Evolutionary conservation across 2,113 vertebrate genomes (phyloP).

Genomic region (Phycodurus eques): DNA sequence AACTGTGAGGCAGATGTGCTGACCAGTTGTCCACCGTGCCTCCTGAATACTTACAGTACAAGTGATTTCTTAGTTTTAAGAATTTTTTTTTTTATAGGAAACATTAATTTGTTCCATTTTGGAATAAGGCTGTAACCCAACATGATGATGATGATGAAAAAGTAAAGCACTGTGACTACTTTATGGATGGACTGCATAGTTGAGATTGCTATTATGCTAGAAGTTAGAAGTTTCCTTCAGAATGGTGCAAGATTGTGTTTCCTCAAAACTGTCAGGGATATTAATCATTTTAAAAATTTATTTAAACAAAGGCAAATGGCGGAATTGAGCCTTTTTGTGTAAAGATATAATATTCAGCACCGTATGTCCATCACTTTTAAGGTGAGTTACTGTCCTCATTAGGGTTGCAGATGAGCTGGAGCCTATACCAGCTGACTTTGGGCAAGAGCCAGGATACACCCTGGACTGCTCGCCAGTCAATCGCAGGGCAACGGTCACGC

Average conservation of each 20-base stretch:
- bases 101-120: too few species aligned
- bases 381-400: not conserved
- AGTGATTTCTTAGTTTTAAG: too few species aligned
- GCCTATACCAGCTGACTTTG: not conserved
- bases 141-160: too few species aligned
- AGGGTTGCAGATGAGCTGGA: not conserved
- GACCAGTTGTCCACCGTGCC: too few species aligned
- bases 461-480: not conserved
- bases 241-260: too few species aligned
- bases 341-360: not conserved
- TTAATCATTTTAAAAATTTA: too few species aligned
- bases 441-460: not conserved
- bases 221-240: too few species aligned
- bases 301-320: not conserved
- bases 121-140: too few species aligned
- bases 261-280: not conserved
- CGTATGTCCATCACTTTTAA: not conserved
- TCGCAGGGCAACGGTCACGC: not conserved
- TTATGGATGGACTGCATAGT: not conserved
- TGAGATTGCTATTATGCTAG: not conserved
- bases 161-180: too few species aligned
- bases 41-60: too few species aligned
- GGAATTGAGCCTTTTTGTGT: not conserved
- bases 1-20: too few species aligned
- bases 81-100: too few species aligned